Conservation (phyloP, 2,888 invertebrate species). For the Drosophila austrosaltans region DNA sequence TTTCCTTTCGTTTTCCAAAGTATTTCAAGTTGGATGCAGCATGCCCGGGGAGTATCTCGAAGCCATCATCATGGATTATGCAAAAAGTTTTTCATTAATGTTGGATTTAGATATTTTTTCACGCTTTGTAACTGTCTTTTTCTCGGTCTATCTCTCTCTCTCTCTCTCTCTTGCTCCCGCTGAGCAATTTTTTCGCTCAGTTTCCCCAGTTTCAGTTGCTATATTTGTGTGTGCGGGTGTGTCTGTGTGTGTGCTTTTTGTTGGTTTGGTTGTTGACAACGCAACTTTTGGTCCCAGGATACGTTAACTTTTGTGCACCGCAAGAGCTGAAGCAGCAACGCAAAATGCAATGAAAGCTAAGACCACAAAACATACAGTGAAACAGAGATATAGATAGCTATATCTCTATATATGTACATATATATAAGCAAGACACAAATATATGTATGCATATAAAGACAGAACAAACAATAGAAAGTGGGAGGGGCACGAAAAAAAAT, state of each 20-base stretch:
- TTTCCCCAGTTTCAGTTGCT: constrained; percentile 39
- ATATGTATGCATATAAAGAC: constrained; percentile 38
- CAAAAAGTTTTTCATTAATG: constrained; percentile 82
- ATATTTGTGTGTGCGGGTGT: background rate
- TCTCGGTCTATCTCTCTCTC: background rate
- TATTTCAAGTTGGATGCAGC: constrained; percentile 36
- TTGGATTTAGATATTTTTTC: constrained; percentile 80
- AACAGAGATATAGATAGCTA: constrained; percentile 33
- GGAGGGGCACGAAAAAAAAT: background rate
- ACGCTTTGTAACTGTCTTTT: constrained; percentile 58
- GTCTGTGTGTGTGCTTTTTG: constrained; percentile 36
- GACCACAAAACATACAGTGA: constrained; percentile 54
- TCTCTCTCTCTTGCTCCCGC: constrained; percentile 1
- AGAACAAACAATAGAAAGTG: constrained; percentile 44
- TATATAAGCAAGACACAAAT: constrained; percentile 43
- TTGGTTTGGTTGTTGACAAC: constrained; percentile 71
- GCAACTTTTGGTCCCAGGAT: constrained; percentile 75
- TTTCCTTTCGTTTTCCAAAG: constrained; percentile 39
- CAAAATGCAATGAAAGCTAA: constrained; percentile 72
- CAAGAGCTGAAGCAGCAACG: constrained; percentile 33
- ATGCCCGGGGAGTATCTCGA: constrained; percentile 12
- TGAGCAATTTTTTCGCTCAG: constrained; percentile 56
- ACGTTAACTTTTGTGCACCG: constrained; percentile 73
- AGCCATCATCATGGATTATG: constrained; percentile 75
- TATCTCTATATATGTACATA: background rate